Evolutionary conservation across 53 echinoderm and acorn worm genomes (phyloP), one percentile per base, ranked within the genome.

Genomic region (Crossaster papposus): DNA sequence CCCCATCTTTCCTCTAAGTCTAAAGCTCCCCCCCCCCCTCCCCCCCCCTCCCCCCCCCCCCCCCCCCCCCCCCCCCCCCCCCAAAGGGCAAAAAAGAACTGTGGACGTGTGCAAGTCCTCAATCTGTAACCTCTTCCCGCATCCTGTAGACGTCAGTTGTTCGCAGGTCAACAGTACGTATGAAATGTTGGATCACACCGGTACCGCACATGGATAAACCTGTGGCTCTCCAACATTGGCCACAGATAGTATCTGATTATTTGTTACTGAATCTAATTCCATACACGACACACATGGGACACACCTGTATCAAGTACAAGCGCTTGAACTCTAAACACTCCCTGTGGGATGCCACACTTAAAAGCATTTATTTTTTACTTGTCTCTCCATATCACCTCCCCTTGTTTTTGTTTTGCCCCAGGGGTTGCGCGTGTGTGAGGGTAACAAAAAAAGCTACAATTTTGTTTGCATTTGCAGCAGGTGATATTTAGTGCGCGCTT

Each of bases 241-340:
- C 62, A 14, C 23, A 3, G 62, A 62, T 20, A 54, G 23, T 62
- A 62, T 62, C 18, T 18, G 18, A n/a, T n/a, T 9, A 70, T 44
- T 44, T 44, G 70, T 70, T 29, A 36, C 76, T 63, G 11, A 34
- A 14, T 33, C 18, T 34, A 30, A 62, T 81, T 81, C 52, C 52
- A 52, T 17, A 84, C 73, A 72, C 68, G 51, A 72, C 30, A 84
- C 84, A 84, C 84, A 71, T 84, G 84, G 84, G 53, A 50, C 29
- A 84, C 84, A 84, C 84, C 84, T 84, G 84, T 72, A 71, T 50
- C 84, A 50, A 84, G 72, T 30, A 22, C 85, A 55, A 36, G 50
- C 1, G 38, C 51, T 75, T 87, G 87, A 87, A 87, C 87, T 87
- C 87, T 62, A 87, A 87, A 77, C 87, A 87, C 62, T 62, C 87